phyloP scores from a whole-genome alignment of 2,113 vertebrate genomes.

The Micronycteris hirsuta region DNA sequence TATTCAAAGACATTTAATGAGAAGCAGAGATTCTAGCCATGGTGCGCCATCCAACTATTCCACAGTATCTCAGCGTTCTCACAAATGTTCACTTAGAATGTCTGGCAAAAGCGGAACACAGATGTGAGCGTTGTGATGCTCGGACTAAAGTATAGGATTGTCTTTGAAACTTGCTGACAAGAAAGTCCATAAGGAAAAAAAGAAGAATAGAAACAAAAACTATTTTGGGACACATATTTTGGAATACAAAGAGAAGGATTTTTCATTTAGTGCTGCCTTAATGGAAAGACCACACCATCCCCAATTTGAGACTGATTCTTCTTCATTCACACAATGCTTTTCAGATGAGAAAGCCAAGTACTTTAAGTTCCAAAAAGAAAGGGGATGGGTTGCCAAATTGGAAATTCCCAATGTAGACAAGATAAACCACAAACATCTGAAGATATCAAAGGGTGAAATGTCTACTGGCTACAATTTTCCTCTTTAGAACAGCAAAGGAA shows the following conservation, averaged over 20 bases:
- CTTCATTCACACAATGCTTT: not conserved
- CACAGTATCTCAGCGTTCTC: not conserved
- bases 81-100: not conserved
- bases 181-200: not conserved
- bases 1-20: constrained; percentile 34
- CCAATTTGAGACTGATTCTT: not conserved
- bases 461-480: not conserved
- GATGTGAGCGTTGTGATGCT: not conserved
- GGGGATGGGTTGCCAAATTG: not conserved
- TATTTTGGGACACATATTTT: not conserved
- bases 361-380: not conserved
- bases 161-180: constrained; percentile 14
- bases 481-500: not conserved
- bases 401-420: constrained; percentile 24
- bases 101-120: not conserved
- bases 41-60: not conserved
- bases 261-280: not conserved
- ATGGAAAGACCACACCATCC: not conserved
- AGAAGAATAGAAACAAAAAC: not conserved
- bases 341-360: not conserved
- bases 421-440: not conserved
- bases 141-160: not conserved
- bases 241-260: not conserved
- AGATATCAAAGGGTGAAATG: not conserved
- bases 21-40: not conserved